A percentile compares a stretch with the other conserved stretches of the same genome.
These are phyloP conservation scores for Sinella curviseta DNA, from an alignment of 1,140 invertebrate species.

Conservation along the genomic window DNA sequence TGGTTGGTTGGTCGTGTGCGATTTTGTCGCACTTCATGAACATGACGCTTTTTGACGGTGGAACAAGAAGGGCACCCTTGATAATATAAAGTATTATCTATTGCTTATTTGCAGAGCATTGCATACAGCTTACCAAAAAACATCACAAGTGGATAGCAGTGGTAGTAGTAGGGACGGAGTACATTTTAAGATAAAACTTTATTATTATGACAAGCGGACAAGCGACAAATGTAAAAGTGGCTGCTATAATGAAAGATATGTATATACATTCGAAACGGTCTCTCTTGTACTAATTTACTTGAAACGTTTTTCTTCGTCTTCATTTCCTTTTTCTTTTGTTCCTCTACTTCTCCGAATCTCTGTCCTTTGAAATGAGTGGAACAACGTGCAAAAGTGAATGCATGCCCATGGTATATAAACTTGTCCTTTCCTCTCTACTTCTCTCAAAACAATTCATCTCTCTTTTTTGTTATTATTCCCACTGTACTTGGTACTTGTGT, in stretches of 20 bases:
- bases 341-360: not conserved
- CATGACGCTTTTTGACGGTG: constrained; percentile 25
- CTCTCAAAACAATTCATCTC: not conserved
- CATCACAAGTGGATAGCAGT: not conserved
- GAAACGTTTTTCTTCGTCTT: not conserved
- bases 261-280: not conserved
- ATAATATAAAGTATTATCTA: not conserved
- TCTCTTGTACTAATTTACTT: not conserved
- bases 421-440: not conserved
- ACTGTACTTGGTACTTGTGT: not conserved
- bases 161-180: not conserved
- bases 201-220: not conserved
- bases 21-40: constrained; percentile 27
- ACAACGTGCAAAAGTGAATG: not conserved
- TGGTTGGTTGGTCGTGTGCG: not conserved
- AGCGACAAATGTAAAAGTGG: not conserved
- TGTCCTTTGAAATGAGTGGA: not conserved
- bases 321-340: not conserved
- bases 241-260: not conserved
- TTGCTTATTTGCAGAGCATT: not conserved
- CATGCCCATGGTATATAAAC: not conserved
- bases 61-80: constrained; percentile 15
- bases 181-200: not conserved
- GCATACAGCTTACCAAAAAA: not conserved
- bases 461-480: not conserved